These are phyloP conservation scores for Pomatorhinus ruficollis DNA, from an alignment of 2,113 vertebrate species.

Conservation along the genomic window DNA sequence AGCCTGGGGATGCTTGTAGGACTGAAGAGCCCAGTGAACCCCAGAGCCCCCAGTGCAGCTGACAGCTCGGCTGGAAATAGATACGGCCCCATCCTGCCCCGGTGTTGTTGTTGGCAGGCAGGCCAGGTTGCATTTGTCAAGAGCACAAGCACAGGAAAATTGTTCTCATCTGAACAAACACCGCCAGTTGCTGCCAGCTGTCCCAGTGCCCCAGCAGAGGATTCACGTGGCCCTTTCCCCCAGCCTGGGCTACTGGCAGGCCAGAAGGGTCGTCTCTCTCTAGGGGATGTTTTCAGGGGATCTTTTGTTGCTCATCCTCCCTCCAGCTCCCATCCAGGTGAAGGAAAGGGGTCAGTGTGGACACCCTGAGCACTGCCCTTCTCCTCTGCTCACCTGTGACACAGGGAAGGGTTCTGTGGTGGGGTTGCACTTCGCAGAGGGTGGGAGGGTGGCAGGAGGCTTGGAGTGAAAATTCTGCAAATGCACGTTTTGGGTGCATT, in stretches of 20 bases:
- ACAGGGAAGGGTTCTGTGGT: not conserved
- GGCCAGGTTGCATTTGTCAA: constrained; percentile 49
- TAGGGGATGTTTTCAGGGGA: not conserved
- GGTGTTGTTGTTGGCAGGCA: constrained; percentile 68
- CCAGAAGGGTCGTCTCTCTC: not conserved
- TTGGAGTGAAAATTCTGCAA: not conserved
- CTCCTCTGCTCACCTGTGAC: not conserved
- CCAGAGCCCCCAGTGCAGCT: constrained; percentile 15
- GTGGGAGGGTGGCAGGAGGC: not conserved
- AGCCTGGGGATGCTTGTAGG: not conserved
- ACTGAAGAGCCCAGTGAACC: not conserved
- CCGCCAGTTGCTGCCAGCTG: constrained; percentile 28
- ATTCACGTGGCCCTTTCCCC: not conserved
- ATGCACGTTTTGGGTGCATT: rapidly evolving
- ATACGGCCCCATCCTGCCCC: not conserved
- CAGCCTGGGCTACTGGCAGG: not conserved
- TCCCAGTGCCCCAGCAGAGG: constrained; percentile 4
- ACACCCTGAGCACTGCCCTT: not conserved
- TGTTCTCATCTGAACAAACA: constrained; percentile 77
- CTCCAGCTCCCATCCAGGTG: not conserved
- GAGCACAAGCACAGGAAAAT: constrained; percentile 67
- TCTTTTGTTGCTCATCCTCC: not conserved
- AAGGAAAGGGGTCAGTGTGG: not conserved
- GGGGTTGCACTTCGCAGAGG: rapidly evolving
- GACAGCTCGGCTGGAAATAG: constrained; percentile 33